These are phyloP conservation scores for Ceyx cyanopectus DNA, from an alignment of 2,113 vertebrate genomes.

Conservation along the genomic window DNA sequence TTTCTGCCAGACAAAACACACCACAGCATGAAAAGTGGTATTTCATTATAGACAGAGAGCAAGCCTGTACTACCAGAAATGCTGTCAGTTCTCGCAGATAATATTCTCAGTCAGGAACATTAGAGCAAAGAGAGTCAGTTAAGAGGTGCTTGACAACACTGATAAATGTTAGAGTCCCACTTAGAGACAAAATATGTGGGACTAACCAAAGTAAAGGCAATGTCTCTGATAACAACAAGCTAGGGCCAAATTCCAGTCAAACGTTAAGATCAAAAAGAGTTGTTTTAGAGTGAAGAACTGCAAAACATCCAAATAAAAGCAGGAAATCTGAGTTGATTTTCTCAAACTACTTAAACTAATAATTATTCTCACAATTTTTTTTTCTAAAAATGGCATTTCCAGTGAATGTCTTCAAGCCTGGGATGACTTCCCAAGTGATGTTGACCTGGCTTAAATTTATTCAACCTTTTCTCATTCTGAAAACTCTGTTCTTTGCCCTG, in stretches of 20 bases:
- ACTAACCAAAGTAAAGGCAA: background rate
- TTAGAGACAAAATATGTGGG: background rate
- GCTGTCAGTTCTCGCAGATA: background rate
- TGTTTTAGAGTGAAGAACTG: background rate
- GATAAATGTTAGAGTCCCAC: background rate
- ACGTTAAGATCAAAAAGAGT: background rate
- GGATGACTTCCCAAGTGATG: background rate
- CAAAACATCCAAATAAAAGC: background rate
- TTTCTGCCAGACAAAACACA: background rate
- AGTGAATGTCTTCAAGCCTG: background rate
- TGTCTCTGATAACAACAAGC: background rate
- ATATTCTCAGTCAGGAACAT: background rate
- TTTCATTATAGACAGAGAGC: background rate
- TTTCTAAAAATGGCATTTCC: background rate
- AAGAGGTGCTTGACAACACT: background rate
- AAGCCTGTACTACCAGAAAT: background rate
- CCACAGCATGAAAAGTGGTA: accelerated
- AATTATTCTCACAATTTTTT: background rate
- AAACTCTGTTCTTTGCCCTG: background rate
- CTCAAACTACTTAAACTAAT: background rate
- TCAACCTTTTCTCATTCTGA: background rate
- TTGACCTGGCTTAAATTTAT: background rate
- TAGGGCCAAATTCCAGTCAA: background rate
- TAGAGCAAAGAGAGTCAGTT: background rate
- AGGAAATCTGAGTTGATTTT: background rate